Evolutionary conservation across 2,888 invertebrate genomes (phyloP), one percentile per base, ranked within the genome.

Genomic region (Ophion ellenae): DNA sequence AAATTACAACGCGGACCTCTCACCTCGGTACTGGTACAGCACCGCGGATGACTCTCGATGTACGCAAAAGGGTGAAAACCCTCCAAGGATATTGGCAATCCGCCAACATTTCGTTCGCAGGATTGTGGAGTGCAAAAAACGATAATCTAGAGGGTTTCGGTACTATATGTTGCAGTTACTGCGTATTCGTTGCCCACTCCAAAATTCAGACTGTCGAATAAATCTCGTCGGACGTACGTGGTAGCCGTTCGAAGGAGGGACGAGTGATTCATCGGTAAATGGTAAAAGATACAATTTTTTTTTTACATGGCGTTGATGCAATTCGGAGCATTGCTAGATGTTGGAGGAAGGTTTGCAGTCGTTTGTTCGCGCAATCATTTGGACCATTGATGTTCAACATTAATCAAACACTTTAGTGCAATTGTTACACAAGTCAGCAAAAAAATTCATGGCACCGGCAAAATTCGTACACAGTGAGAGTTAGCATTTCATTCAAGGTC

Each of bases 1-100:
- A 84, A 87, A 87, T 87, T 88, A 88, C 87, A 84, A 80, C 82
- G 59, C 77, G 82, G 76, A 87, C 84, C 87, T 88, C 80, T 87
- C 86, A 87, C 84, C 87, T 86, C 69, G 82, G 64, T 53, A 17
- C 63, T 75, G 61, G 28, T 75, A 75, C 45, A 45, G 45, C 40
- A 45, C 63, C 14, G 40, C 20, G 36, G 59, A 24, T n/a, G 17
- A 61, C 61, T 20, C 59, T 20, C 59, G 61, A 40, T 40, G 20
- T 73, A 24, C 61, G 40, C 40, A 61, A 74, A 74, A 20, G 14
- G n/a, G 10, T 14, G 7, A 32, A 20, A 57, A 73, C 10, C n/a
- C 73, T 28, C 3, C 10, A 20, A 9, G 14, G 66, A 57, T 66
- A 7, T 17, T 53, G 47, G 47, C 20, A 47, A 53, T 47, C 14